These are phyloP conservation scores for Toxostoma redivivum DNA, from an alignment of 2,113 vertebrate species.

Conservation along the genomic window DNA sequence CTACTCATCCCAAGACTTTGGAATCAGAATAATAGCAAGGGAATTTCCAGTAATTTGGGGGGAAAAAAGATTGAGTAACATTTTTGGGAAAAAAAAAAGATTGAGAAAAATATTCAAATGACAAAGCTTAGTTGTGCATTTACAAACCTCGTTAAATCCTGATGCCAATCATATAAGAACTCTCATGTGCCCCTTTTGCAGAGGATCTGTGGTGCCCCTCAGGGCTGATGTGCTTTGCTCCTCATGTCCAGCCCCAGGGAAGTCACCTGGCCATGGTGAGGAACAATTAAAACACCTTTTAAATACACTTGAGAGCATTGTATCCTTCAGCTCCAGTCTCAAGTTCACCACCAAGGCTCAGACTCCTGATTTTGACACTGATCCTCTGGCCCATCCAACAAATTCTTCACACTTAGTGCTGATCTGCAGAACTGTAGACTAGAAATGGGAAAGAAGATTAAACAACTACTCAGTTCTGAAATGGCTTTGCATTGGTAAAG, in stretches of 20 bases:
- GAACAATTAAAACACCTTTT: neutral
- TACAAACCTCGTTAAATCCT: neutral
- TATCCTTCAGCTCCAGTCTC: neutral
- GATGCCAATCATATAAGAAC: neutral
- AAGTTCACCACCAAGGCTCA: neutral
- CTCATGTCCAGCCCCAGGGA: neutral
- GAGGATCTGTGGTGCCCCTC: accelerated
- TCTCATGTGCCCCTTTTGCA: neutral
- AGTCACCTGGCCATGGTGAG: neutral
- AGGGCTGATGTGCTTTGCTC: neutral
- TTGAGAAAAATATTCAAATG: neutral
- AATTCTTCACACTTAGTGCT: neutral
- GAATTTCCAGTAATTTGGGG: neutral
- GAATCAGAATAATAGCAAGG: neutral
- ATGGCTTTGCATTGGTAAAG: neutral
- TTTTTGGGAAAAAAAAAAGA: neutral
- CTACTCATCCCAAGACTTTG: neutral
- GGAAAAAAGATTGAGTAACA: accelerated
- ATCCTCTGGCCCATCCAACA: neutral
- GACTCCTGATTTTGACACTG: neutral
- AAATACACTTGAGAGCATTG: neutral
- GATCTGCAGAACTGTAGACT: neutral
- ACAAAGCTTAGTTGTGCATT: neutral
- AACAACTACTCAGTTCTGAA: neutral
- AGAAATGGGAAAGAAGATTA: neutral